Evolutionary conservation across 1,140 invertebrate genomes (phyloP).

Genomic region (Asobara japonica): DNA sequence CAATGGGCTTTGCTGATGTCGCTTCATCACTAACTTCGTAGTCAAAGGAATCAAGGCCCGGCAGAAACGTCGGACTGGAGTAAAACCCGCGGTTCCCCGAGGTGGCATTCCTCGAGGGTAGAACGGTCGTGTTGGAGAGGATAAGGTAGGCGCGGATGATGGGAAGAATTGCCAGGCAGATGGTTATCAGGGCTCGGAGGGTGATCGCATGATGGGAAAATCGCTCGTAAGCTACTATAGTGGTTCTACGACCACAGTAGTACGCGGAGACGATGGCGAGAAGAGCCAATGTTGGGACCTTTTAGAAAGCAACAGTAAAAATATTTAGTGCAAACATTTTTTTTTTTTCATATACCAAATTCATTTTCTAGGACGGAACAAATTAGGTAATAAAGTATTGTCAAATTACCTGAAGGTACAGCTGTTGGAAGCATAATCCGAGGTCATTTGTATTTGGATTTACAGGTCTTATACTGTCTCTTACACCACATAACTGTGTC

Average conservation of each 20-base stretch:
- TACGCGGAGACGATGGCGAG: constrained; percentile 80
- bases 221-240: constrained; percentile 68
- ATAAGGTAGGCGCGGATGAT: constrained; percentile 73
- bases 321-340: constrained; percentile 13
- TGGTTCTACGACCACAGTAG: constrained; percentile 74
- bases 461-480: constrained; percentile 72
- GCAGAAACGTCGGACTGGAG: background rate
- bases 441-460: constrained; percentile 76
- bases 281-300: constrained; percentile 76
- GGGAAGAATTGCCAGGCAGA: constrained; percentile 73
- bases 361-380: too few relatives aligned
- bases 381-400: too few relatives aligned
- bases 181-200: constrained; percentile 70
- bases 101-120: background rate
- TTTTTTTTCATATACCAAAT: constrained; percentile 5
- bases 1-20: constrained; percentile 67
- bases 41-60: background rate
- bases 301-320: constrained; percentile 38
- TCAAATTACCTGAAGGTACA: constrained; percentile 77
- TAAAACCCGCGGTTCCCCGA: background rate
- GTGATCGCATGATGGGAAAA: constrained; percentile 72
- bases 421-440: constrained; percentile 82
- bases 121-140: constrained; percentile 58
- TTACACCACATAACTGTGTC: constrained; percentile 77
- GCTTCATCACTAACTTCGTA: constrained; percentile 35